Evolutionary conservation across 2,113 vertebrate genomes (phyloP), one percentile per base, ranked within the genome.

Genomic region (Odobenus rosmarus): DNA sequence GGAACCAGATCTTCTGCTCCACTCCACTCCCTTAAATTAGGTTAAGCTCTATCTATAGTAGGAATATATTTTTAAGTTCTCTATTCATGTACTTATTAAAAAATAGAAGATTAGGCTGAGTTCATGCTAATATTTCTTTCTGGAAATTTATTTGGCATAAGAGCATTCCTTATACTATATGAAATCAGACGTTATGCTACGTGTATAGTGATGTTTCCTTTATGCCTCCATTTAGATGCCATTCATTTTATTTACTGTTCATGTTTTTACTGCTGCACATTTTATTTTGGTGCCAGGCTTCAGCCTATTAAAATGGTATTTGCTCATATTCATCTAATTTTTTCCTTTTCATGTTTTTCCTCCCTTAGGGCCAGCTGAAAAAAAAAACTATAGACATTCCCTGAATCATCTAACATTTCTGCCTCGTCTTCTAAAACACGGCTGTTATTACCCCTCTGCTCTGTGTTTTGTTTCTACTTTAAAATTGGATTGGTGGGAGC

Each of bases 401-500:
- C 16, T 15, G 53, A 96, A 81, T 94, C 10, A 21, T 61, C 82
- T 71, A 95, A 93, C 95, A 94, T 84, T 86, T 53, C 51, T 83
- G 14, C 55, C 36, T 96, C 71, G 67, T 96, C 57, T 88, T 97
- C 71, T 94, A 42, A 93, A 94, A 5, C 55, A 80, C 11, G 46
- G 49, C 57, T 67, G 14, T 96, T 96, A 92, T 97, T 95, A 92
- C 46, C 39, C 21, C 59, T 87, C 57, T 74, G 57, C 5, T 55
- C 67, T 57, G 11, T 10, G 88, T 79, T 77, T 53, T 96, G 6
- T 19, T 96, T 74, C 71, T 85, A 1, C 89, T 81, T 88, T 97
- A 87, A 97, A 98, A 88, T 21, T 98, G 96, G 12, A 57, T 94
- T 49, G 86, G 93, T 84, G 59, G 92, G 74, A 96, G 55, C 39